phyloP scores from a whole-genome alignment of 2,113 vertebrate species.

The Platichthys stellatus region DNA sequence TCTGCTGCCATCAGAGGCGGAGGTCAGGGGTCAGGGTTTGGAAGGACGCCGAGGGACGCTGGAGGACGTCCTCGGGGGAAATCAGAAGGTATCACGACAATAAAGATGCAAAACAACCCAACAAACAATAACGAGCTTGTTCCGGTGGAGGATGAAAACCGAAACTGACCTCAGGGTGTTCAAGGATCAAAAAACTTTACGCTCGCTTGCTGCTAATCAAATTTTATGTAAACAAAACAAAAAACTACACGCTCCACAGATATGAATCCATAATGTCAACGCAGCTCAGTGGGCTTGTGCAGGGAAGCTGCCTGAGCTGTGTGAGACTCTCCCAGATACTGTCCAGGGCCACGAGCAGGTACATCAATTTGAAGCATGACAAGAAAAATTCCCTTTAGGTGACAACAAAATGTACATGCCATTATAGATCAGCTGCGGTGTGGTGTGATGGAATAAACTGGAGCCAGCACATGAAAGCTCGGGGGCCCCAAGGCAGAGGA shows the following conservation, averaged over 20 bases:
- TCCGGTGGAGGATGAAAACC: conserved; percentile 21
- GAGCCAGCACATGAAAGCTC: conserved; percentile 74
- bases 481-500: conserved; percentile 50
- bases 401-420: conserved; percentile 74
- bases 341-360: conserved; percentile 71
- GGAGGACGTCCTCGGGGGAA: conserved; percentile 12
- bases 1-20: conserved; percentile 42
- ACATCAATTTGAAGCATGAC: conserved; percentile 72
- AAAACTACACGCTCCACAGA: conserved; percentile 21
- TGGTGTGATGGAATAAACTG: conserved; percentile 74
- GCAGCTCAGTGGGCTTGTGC: conserved; percentile 36
- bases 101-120: conserved; percentile 23
- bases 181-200: conserved; percentile 60
- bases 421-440: conserved; percentile 74
- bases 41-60: conserved; percentile 17
- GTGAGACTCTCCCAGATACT: conserved; percentile 60
- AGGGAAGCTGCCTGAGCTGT: conserved; percentile 39
- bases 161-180: conserved; percentile 33
- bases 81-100: background rate
- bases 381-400: conserved; percentile 70
- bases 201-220: conserved; percentile 56
- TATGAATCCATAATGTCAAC: conserved; percentile 46
- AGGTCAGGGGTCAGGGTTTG: conserved; percentile 55
- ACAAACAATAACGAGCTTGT: conserved; percentile 5
- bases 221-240: conserved; percentile 30